Evolutionary conservation across 2,797 vertebrate genomes (phyloP).

Genomic region (Ispidina lecontei): DNA sequence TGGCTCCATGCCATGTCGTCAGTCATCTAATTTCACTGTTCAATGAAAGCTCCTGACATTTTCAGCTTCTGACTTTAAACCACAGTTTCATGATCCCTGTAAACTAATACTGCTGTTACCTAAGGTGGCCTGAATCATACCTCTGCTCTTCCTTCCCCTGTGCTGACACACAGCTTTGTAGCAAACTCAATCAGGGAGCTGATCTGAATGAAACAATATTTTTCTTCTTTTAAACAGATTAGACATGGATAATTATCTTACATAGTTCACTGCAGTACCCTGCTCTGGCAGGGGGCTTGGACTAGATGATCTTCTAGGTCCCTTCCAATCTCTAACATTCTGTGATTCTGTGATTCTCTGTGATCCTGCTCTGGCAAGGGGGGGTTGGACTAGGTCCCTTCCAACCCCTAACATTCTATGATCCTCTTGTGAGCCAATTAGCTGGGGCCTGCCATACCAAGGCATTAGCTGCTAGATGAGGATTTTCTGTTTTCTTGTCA

Average conservation of each 20-base stretch:
- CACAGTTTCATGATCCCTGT: accelerated
- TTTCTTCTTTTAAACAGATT: neutral
- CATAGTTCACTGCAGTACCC: neutral
- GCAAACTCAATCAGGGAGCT: neutral
- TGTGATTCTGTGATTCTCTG: no score
- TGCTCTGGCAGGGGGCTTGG: no score
- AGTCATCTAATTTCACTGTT: neutral
- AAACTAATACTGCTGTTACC: neutral
- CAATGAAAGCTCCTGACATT: neutral
- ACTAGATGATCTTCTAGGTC: no score
- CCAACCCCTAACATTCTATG: no score
- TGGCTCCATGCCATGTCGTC: neutral
- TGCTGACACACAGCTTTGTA: neutral
- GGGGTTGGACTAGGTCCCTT: no score
- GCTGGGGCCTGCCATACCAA: no score
- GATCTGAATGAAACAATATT: neutral
- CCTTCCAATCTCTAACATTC: no score
- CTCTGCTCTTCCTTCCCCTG: neutral
- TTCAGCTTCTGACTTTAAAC: neutral
- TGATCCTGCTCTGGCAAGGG: no score
- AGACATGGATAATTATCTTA: neutral
- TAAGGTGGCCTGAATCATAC: neutral
- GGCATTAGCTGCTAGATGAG: no score
- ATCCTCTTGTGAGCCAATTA: no score
- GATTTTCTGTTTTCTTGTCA: no score